Base-by-base conservation (phyloP, 2,113 vertebrate genomes). In the Emberiza fucata region DNA sequence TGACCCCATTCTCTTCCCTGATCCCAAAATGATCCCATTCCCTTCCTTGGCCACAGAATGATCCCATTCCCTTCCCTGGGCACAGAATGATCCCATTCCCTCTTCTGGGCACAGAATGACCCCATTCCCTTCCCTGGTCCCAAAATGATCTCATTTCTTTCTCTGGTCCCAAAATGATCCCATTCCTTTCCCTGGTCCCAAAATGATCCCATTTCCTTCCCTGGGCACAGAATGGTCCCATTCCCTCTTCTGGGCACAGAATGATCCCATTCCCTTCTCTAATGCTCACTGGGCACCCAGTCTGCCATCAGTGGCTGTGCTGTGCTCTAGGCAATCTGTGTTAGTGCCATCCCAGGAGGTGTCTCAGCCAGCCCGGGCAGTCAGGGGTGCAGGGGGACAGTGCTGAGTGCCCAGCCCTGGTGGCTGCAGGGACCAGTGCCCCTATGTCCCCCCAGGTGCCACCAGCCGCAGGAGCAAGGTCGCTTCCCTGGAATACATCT, bases 401-500 rank as follows among this genome's bases (percentile, higher is more conserved):
- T 2, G 37, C 11, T 9, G 33, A 22, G 51, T 14, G 12, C 37
- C 69, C 71, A 40, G 61, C 29, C 39, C 22, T 7, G 47, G 21
- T 0, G n/a, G 24, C 57, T 1, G 0, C 9, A 40, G n/a, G 18
- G 2, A 39, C 8, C 47, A 4, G 29, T 4, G 35, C 1, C 15
- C 15, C 25, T 7, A 0, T 4, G 9, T 6, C 5, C 40, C 35
- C 60, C 16, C 15, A 1, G 4, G 3, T 33, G 31, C 5, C 59
- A 53, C 29, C 44, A 53, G 37, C 4, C 12, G 27, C 3, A 8
- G 37, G 25, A 29, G 8, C 24, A 12, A 2, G 18, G 7, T 14
- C 2, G 0, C 4, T 15, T 5, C 42, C 28, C 1, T 8, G 37
- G 19, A 15, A 9, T 4, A 0, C 0, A 5, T 11, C 8, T 40